Base-by-base conservation (phyloP, 2,797 vertebrate genomes). In the Amphiprion clarkii region DNA sequence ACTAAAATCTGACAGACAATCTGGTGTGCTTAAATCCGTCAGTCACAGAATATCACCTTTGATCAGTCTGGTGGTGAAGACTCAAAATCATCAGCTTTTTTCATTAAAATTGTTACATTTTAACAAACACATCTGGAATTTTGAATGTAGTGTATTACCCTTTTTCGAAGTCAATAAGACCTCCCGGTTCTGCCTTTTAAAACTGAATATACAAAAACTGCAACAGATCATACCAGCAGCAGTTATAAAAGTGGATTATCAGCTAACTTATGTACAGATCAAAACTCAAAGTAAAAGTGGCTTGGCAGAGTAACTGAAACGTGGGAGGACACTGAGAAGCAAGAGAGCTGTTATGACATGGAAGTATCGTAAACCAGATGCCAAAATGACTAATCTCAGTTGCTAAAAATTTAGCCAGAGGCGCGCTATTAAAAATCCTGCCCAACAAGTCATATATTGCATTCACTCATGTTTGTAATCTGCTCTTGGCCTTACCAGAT, bases 391-490 rank as follows among this genome's bases (percentile, higher is more conserved):
- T 60, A 17, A 49, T 82, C 27, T 48, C 12, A 51, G 39, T 23
- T 64, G 48, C 44, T 58, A 60, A 33, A 71, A 65, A 51, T 59
- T 36, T 59, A 66, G 56, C 84, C 39, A 14, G 33, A 72, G 84
- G 77, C 66, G 17, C 5, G 0, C 16, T 21, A 21, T 48, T 52
- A 39, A 62, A 71, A 36, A 67, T 31, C 7, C 64, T 48, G 65
- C 56, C 71, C 63, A 59, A 63, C 79, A 79, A 66, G 58, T 61
- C 42, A 42, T 48, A 27, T 40, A 36, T n/a, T 79, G 44, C 8
- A 33, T 66, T 78, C 74, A 68, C 65, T 68, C 51, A 58, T 62
- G 67, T 58, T 23, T 56, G 23, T 67, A 31, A 76, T 73, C 42
- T 1, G 29, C 51, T 72, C 39, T 52, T 3, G 12, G 70, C 44